Percentiles rank a stretch among this genome's conserved stretches.
phyloP scores from a whole-genome alignment of 2,888 invertebrate species.

The Rotaria sp. region DNA sequence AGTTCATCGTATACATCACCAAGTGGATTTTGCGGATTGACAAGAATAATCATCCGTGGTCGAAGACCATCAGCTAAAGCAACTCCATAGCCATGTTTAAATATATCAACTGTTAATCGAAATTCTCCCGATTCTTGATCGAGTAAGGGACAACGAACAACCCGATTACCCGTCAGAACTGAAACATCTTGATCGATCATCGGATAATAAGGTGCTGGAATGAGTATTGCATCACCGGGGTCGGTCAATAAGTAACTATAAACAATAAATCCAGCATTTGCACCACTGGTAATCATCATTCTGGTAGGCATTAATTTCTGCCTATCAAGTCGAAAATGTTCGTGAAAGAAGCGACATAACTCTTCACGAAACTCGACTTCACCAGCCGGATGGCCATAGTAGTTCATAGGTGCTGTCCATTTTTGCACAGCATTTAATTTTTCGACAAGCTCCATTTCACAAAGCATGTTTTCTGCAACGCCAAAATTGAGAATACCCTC shows the following conservation, averaged over 20 bases:
- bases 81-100: background rate
- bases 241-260: background rate
- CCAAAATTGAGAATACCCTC: background rate
- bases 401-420: background rate
- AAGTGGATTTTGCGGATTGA: background rate
- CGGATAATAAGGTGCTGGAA: background rate
- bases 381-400: background rate
- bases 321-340: no score
- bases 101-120: background rate
- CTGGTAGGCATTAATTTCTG: background rate
- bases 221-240: background rate
- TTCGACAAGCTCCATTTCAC: background rate
- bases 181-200: background rate
- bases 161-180: background rate
- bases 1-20: background rate
- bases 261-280: background rate
- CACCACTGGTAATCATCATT: background rate
- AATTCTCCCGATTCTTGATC: background rate
- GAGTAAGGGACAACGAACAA: background rate
- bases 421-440: background rate
- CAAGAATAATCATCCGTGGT: background rate
- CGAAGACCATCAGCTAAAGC: background rate
- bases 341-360: background rate
- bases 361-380: background rate
- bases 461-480: background rate